Percentiles rank a stretch among this genome's conserved stretches.
phyloP scores from a whole-genome alignment of 1,140 invertebrate genomes.

The Dermatophagoides farinae region DNA sequence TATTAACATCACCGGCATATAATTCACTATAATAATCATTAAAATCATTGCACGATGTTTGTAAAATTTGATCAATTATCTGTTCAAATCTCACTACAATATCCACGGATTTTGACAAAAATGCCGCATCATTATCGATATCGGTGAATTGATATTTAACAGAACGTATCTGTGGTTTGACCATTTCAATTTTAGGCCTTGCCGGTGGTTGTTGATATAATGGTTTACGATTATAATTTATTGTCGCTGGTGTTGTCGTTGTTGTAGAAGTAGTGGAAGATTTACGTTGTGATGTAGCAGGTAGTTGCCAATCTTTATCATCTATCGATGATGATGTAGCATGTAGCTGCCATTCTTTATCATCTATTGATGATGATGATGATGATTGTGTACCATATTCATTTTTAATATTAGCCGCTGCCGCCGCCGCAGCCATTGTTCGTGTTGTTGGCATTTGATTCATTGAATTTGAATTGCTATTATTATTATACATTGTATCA shows the following conservation, averaged over 20 bases:
- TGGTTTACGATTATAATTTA: neutral
- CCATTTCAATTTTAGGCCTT: neutral
- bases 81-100: conserved; percentile 5
- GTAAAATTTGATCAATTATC: conserved; percentile 8
- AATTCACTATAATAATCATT: conserved; percentile 4
- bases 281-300: neutral
- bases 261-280: neutral
- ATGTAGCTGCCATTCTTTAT: neutral
- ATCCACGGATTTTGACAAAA: neutral
- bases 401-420: neutral
- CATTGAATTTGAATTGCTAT: neutral
- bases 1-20: neutral
- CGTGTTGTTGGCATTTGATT: neutral
- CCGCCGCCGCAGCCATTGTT: neutral
- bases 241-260: neutral
- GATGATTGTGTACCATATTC: neutral
- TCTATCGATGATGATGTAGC: neutral
- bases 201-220: neutral
- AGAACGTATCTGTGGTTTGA: conserved; percentile 4
- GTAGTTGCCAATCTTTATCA: neutral
- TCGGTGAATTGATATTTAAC: neutral
- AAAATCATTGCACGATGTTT: conserved; percentile 3
- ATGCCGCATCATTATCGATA: conserved; percentile 1
- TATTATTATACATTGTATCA: neutral
- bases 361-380: neutral